These are phyloP conservation scores for Mixornis gularis DNA, from an alignment of 2,113 vertebrate species.

Conservation along the genomic window DNA sequence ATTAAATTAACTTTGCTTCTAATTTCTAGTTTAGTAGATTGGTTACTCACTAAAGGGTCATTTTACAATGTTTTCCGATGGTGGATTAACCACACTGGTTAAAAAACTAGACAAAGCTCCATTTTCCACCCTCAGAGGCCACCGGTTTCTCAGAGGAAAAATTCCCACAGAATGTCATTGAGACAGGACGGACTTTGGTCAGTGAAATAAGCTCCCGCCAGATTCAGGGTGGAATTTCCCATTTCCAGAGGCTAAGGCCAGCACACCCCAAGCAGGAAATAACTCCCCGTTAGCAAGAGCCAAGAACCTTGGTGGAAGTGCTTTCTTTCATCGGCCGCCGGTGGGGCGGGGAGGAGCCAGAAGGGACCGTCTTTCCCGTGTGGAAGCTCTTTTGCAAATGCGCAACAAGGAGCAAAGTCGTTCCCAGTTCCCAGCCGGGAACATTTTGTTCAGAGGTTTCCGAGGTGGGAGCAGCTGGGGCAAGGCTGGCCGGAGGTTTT, in stretches of 20 bases:
- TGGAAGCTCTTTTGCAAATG: background rate
- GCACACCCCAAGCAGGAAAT: slow-evolving; percentile 10
- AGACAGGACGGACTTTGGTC: background rate
- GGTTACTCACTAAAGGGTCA: background rate
- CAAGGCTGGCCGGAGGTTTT: background rate
- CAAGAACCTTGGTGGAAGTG: background rate
- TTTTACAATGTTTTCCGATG: background rate
- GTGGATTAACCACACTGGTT: background rate
- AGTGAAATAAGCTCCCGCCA: background rate
- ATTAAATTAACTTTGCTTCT: background rate
- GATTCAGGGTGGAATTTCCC: slow-evolving; percentile 43
- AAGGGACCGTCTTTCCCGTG: background rate
- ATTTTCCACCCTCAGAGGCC: background rate
- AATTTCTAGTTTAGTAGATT: background rate
- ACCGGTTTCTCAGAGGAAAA: background rate
- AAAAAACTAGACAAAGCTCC: background rate
- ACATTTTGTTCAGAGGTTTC: slow-evolving; percentile 34
- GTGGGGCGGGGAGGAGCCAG: background rate
- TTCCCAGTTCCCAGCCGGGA: background rate
- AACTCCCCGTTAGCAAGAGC: background rate
- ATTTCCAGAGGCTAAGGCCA: slow-evolving; percentile 15
- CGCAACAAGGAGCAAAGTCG: background rate
- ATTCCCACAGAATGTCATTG: background rate
- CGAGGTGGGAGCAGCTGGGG: background rate
- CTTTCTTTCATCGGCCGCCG: background rate